phyloP scores from a whole-genome alignment of 2,888 invertebrate genomes.

The Serrognathus titanus region DNA sequence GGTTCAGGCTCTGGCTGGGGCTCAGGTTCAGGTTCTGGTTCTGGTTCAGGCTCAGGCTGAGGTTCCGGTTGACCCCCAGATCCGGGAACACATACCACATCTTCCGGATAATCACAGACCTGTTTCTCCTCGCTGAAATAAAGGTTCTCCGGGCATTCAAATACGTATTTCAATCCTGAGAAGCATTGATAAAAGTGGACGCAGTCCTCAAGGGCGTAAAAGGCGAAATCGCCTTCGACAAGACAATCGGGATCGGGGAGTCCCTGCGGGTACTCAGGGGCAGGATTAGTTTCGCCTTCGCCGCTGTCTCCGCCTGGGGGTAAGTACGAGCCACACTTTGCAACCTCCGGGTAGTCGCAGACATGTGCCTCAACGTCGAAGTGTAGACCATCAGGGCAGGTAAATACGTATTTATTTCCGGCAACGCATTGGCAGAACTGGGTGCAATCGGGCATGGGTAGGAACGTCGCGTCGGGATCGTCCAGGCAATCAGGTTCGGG shows the following conservation, averaged over 20 bases:
- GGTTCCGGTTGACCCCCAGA: neutral
- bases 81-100: conserved; percentile 20
- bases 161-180: neutral
- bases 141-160: conserved; percentile 9
- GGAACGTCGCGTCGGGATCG: neutral
- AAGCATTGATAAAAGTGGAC: conserved; percentile 8
- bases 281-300: neutral
- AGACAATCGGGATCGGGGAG: too few species aligned
- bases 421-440: neutral
- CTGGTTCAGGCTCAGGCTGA: neutral
- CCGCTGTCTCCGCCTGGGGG: neutral
- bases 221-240: too few species aligned
- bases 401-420: neutral
- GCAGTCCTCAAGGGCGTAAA: neutral
- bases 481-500: neutral
- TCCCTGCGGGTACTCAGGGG: neutral
- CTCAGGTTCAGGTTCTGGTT: conserved; percentile 3
- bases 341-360: neutral
- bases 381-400: neutral
- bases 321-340: neutral
- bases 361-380: neutral
- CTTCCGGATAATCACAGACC: conserved; percentile 20
- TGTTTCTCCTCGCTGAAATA: conserved; percentile 10
- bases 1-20: conserved; percentile 42
- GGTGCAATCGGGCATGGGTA: neutral